Evolutionary conservation across 2,113 vertebrate genomes (phyloP), one percentile per base, ranked within the genome.

Genomic region (Platanista minor): DNA sequence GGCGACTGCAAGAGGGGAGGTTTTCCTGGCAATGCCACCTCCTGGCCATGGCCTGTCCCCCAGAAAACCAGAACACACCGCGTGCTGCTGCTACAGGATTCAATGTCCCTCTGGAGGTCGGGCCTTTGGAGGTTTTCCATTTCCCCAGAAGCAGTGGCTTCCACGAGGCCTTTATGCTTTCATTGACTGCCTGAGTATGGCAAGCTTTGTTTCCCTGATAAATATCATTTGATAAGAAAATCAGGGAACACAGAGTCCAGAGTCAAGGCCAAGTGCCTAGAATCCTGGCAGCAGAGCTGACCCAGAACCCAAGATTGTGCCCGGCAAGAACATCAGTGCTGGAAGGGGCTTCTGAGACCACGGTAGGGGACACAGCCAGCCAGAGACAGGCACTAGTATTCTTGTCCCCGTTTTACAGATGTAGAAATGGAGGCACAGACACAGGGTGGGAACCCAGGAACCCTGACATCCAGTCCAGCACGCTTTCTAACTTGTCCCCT

Each of bases 81-180:
- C 0, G 0, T 3, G 49, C 49, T 3, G 1, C 27, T 10, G 0
- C 54, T 0, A 4, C 0, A 1, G 31, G 71, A 39, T 72, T 39
- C 41, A 1, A 31, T 8, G 81, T 82, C 46, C 78, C 80, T 46
- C n/a, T 5, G n/a, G 67, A 64, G 84, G 90, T 33, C 57, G 85
- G 95, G 81, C 75, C 88, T 96, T 85, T 41, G 81, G 92, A 82
- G 59, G 43, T 57, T 92, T 97, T 85, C 95, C 31, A 31, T 88
- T 94, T 95, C 54, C 81, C 85, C 59, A 41, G 88, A 87, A 94
- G 31, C 61, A 14, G 36, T 33, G 4, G 29, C 69, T 96, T 91
- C 72, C 0, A 7, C 0, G 0, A 54, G 23, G 95, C 75, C 85
- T 94, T 77, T 92, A 36, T 72, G 54, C 8, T 84, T 49, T 29